phyloP scores from a whole-genome alignment of 1,140 invertebrate species.

The Penaeus indicus region DNA sequence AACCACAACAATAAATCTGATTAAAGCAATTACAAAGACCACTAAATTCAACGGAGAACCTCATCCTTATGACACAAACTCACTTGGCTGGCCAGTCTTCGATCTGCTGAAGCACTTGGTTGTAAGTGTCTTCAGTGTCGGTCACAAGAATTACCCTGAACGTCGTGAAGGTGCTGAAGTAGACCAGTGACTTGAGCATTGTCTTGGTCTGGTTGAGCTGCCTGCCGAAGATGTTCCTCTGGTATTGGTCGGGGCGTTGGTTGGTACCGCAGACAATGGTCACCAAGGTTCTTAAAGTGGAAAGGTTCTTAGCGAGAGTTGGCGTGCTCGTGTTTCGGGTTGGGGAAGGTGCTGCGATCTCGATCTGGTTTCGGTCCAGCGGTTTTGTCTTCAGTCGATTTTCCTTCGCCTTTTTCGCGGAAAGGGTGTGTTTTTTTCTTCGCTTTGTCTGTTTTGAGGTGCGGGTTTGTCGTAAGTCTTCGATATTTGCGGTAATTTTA shows the following conservation, averaged over 20 bases:
- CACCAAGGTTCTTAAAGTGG: not conserved
- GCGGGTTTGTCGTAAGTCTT: no score
- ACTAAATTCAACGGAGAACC: no score
- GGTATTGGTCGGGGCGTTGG: not conserved
- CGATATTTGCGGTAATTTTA: no score
- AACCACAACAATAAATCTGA: no score
- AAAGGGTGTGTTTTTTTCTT: no score
- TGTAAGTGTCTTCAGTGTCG: not conserved
- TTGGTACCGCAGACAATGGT: constrained; percentile 3
- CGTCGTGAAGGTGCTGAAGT: not conserved
- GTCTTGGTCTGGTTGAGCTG: constrained; percentile 11
- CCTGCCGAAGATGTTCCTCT: constrained; percentile 7
- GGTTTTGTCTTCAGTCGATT: no score
- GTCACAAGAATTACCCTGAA: constrained; percentile 9
- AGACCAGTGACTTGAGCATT: constrained; percentile 11
- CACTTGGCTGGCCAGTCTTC: constrained; percentile 10
- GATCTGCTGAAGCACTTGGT: not conserved
- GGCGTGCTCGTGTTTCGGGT: not conserved
- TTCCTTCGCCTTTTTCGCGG: no score
- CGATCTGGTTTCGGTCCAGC: not conserved
- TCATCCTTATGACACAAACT: not conserved
- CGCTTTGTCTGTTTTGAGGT: no score
- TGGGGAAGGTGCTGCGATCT: not conserved
- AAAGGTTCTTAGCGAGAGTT: no score
- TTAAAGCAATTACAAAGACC: no score